Conservation (phyloP, 2,888 invertebrate genomes). For the Apodemia mormo region DNA sequence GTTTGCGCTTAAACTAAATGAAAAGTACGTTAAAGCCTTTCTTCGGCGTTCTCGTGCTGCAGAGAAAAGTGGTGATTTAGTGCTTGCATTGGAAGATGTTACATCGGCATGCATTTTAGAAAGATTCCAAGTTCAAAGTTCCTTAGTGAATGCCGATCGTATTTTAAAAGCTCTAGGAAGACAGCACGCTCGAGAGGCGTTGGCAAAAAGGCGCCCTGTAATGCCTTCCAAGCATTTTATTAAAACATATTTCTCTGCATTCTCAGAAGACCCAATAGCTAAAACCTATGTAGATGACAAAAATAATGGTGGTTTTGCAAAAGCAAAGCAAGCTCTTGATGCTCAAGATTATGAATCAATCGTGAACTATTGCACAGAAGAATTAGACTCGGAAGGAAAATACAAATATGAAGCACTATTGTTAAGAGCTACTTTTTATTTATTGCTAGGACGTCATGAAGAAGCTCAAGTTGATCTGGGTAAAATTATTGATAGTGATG, state of each 20-base stretch:
- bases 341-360: conserved; percentile 89
- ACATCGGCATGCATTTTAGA: conserved; percentile 96
- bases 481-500: conserved; percentile 84
- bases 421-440: conserved; percentile 92
- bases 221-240: conserved; percentile 94
- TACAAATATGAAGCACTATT: conserved; percentile 87
- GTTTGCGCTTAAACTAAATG: conserved; percentile 91
- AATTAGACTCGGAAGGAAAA: conserved; percentile 85
- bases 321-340: conserved; percentile 86
- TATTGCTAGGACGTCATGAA: conserved; percentile 88
- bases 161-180: conserved; percentile 91
- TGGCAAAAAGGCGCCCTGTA: conserved; percentile 85
- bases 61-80: conserved; percentile 90
- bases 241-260: conserved; percentile 92
- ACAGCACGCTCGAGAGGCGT: conserved; percentile 88
- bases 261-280: conserved; percentile 92
- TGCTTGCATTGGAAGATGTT: conserved; percentile 93
- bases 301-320: conserved; percentile 83
- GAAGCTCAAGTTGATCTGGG: conserved; percentile 88
- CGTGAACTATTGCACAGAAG: conserved; percentile 89
- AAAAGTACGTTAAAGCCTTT: conserved; percentile 93
- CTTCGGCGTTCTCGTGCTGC: conserved; percentile 90
- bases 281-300: conserved; percentile 72
- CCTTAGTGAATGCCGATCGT: conserved; percentile 92
- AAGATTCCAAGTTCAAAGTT: conserved; percentile 90